Evolutionary conservation across 2,888 invertebrate species (phyloP).

Genomic region (Clitarchus hookeri): DNA sequence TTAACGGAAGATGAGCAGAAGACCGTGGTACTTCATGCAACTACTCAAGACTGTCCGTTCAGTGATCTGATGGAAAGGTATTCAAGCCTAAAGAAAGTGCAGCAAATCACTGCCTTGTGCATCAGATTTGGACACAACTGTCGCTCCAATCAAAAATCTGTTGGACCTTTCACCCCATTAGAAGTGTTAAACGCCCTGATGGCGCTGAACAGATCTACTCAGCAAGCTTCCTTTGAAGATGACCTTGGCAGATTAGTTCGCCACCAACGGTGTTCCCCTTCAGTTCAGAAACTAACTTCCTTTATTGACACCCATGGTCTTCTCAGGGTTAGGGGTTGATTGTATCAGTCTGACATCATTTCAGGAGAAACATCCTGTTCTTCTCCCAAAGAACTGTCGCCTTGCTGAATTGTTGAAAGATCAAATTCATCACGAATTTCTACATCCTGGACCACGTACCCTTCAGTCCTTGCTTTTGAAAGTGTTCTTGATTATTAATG

Average conservation of each 20-base stretch:
- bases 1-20: too few relatives aligned
- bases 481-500: not conserved
- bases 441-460: constrained; percentile 10
- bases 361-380: too few relatives aligned
- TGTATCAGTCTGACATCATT: too few relatives aligned
- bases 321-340: not conserved
- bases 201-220: not conserved
- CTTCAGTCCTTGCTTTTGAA: not conserved
- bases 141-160: too few relatives aligned
- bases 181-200: not conserved
- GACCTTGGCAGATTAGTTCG: not conserved
- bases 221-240: not conserved
- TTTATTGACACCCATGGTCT: not conserved
- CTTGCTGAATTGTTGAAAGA: not conserved
- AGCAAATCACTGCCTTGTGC: too few relatives aligned
- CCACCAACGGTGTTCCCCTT: not conserved
- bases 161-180: too few relatives aligned
- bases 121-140: too few relatives aligned
- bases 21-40: too few relatives aligned
- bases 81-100: too few relatives aligned
- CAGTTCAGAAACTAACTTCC: not conserved
- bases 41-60: too few relatives aligned
- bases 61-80: too few relatives aligned
- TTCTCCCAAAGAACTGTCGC: not conserved
- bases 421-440: not conserved